A percentile compares a stretch with the other conserved stretches of the same genome.
These are phyloP conservation scores for Mormyrus lacerda DNA, from an alignment of 2,113 vertebrate species.

Conservation along the genomic window DNA sequence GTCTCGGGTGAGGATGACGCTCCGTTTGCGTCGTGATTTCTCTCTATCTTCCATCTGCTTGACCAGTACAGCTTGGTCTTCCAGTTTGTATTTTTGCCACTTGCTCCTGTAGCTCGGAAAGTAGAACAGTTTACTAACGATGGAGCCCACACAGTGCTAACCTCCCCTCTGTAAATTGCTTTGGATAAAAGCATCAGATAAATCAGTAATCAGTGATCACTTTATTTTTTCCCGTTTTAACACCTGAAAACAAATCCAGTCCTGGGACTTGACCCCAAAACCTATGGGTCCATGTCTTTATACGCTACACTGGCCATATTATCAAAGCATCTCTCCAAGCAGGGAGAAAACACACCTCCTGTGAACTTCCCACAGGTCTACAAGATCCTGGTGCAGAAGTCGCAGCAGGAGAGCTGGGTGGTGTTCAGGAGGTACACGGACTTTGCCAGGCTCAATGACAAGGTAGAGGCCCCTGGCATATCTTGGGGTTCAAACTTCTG, in stretches of 20 bases:
- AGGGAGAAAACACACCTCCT: not conserved
- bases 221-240: not conserved
- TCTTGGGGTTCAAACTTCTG: not conserved
- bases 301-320: not conserved
- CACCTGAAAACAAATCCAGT: not conserved
- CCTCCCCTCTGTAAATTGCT: not conserved
- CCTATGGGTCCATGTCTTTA: not conserved
- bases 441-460: conserved; percentile 75
- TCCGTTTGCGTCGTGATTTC: not conserved
- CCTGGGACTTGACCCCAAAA: not conserved
- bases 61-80: not conserved
- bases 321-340: not conserved
- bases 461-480: conserved; percentile 45
- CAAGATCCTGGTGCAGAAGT: conserved; percentile 72
- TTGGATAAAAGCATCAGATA: not conserved
- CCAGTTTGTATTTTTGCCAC: not conserved
- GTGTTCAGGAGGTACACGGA: conserved; percentile 75
- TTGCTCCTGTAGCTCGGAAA: not conserved
- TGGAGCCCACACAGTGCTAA: not conserved
- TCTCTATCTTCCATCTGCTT: not conserved
- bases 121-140: not conserved
- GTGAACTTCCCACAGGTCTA: conserved; percentile 55
- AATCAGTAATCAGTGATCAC: not conserved
- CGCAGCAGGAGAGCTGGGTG: conserved; percentile 69
- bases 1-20: not conserved